phyloP scores from a whole-genome alignment of 2,113 vertebrate genomes.

The Alexandromys fortis region DNA sequence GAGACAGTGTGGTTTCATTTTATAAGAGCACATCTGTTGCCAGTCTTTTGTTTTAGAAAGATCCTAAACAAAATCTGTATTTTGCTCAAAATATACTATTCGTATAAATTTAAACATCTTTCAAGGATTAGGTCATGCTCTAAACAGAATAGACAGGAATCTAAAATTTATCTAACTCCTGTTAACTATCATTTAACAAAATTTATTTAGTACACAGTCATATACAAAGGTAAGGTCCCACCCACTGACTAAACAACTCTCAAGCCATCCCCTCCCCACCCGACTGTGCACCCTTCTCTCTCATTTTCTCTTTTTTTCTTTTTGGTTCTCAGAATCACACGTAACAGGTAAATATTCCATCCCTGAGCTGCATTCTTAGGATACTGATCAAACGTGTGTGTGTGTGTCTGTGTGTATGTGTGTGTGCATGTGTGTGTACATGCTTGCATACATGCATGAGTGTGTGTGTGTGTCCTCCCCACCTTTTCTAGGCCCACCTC shows the following conservation, averaged over 20 bases:
- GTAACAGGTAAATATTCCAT: background rate
- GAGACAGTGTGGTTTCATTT: constrained; percentile 13
- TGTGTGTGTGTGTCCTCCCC: background rate
- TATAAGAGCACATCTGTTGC: background rate
- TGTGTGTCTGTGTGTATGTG: background rate
- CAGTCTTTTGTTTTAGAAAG: background rate
- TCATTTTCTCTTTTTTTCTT: background rate
- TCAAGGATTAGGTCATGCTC: background rate
- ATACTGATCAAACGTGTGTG: background rate
- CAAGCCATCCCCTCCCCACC: background rate
- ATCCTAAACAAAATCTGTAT: background rate
- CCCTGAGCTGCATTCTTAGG: background rate
- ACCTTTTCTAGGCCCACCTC: no score
- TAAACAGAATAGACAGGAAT: background rate
- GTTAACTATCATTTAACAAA: background rate
- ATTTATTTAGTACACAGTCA: background rate
- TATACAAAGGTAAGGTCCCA: background rate
- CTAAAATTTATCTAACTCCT: background rate
- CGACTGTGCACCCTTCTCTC: background rate
- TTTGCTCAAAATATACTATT: background rate
- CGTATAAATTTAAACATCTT: background rate
- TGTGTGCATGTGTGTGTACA: background rate
- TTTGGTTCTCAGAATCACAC: no score
- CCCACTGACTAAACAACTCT: background rate
- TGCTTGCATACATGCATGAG: background rate